Conservation (phyloP, 2,113 vertebrate genomes). For the Ibidorhyncha struthersii region DNA sequence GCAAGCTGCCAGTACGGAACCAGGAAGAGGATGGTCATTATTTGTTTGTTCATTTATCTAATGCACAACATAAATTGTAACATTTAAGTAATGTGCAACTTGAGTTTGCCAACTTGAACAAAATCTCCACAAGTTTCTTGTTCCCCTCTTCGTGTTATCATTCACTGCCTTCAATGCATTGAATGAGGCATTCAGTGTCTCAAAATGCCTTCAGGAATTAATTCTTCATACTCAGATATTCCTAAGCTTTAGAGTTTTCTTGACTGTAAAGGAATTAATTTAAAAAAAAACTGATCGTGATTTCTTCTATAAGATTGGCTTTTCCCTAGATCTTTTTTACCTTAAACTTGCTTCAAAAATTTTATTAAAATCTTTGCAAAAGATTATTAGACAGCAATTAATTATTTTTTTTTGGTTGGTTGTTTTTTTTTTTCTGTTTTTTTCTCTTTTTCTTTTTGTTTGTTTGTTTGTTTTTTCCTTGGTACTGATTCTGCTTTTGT, state of each 20-base stretch:
- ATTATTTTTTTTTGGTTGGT: neutral
- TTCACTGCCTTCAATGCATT: neutral
- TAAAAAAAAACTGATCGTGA: neutral
- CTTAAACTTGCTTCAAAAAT: neutral
- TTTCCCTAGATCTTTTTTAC: neutral
- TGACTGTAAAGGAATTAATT: neutral
- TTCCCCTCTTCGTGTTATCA: neutral
- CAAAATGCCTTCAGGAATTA: neutral
- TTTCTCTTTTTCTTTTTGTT: neutral
- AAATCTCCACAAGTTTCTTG: neutral
- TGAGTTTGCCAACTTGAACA: neutral
- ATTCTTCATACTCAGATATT: neutral
- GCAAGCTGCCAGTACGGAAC: neutral
- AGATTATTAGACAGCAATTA: neutral
- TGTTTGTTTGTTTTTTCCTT: neutral
- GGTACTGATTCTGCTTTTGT: neutral
- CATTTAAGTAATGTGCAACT: neutral
- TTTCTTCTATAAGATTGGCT: neutral
- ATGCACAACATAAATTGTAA: neutral
- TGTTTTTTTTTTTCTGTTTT: accelerated
- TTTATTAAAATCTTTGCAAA: neutral
- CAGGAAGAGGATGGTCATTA: neutral
- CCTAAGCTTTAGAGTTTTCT: neutral
- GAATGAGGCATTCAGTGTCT: neutral
- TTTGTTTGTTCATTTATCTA: neutral